Evolutionary conservation across 2,888 invertebrate genomes (phyloP), one percentile per base, ranked within the genome.

Genomic region (Synanthedon vespiformis): DNA sequence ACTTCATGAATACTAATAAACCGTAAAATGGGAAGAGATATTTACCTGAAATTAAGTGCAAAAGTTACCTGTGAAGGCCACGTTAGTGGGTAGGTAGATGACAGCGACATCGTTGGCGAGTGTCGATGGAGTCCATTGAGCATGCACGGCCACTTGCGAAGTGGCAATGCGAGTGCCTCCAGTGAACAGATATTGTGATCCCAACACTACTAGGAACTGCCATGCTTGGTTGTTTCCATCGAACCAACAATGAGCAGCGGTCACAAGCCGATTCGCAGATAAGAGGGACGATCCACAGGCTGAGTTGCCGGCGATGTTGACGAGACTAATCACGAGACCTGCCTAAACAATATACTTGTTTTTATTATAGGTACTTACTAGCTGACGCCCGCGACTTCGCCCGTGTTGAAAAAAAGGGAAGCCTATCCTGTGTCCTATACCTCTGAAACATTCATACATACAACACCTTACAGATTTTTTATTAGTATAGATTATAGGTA

Each of bases 201-300:
- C 78, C 2, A 79, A 65, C 12, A 79, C 74, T 1, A 75, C 77
- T 0, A 55, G 53, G 60, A 77, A 73, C 57, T 61, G 62, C 53
- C 56, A 59, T 4, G 69, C 79, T 40, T 74, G 74, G 51, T 62
- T 62, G 6, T 11, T 0, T 10, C 73, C 72, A 40, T 78, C 76
- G 52, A 57, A 62, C 78, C 79, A 79, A 62, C 80, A 80, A 60
- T 80, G 80, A 11, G 80, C 80, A 0, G 80, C 79, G 0, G 80
- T 80, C n/a, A 77, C 63, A 13, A 74, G 57, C 0, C 76, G 67
- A 56, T 60, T 70, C 13, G 55, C 3, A 1, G 67, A 55, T 2
- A 80, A 3, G 1, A 80, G 61, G 0, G 75, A 67, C 0, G 76
- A 67, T 0, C 80, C 80, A 40, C 80, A 81, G 1, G 66, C 80